Evolutionary conservation across 2,113 vertebrate species (phyloP), one percentile per base, ranked within the genome.

Genomic region (Hepsetus odoe): DNA sequence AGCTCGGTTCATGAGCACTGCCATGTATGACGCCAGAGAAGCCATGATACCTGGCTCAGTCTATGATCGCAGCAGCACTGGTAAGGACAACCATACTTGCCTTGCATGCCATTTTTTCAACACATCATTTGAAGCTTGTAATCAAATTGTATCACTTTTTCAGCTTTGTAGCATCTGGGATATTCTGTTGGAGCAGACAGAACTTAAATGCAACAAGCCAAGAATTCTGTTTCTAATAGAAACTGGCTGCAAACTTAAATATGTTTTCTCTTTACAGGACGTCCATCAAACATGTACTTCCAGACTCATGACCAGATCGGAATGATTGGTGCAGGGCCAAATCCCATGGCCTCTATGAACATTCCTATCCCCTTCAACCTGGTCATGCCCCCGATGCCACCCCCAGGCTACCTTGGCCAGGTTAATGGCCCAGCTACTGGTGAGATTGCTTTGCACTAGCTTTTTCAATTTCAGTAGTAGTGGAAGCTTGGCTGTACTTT

Each of bases 261-360:
- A 35, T 44, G 9, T 30, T 42, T 77, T 65, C 20, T 35, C 0
- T 68, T 87, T 66, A 81, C 90, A 90, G 96, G 96, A 0, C 98
- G 97, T 38, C 96, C 96, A 0, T 96, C 96, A 11, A 99, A 93
- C 91, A 96, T 98, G 97, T 99, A 99, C 89, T 99, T 99, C 91
- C 98, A 99, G 79, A 99, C 98, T 8, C 98, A 99, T 0, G 97
- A 99, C 91, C 98, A 99, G 93, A 97, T 99, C 0, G 97, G 98
- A 74, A 97, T 99, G 97, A 99, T 99, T 65, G 96, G 97, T 0
- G 92, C 96, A 0, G 96, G 96, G 5, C 95, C 96, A 26, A 93
- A 95, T 89, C 97, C 96, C 0, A 95, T 98, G 88, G 92, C 95
- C 0, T 94, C 97, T 9, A 95, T 99, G 96, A 99, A 99, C 91